Base-by-base conservation (phyloP, 2,113 vertebrate genomes). In the Lontra canadensis region DNA sequence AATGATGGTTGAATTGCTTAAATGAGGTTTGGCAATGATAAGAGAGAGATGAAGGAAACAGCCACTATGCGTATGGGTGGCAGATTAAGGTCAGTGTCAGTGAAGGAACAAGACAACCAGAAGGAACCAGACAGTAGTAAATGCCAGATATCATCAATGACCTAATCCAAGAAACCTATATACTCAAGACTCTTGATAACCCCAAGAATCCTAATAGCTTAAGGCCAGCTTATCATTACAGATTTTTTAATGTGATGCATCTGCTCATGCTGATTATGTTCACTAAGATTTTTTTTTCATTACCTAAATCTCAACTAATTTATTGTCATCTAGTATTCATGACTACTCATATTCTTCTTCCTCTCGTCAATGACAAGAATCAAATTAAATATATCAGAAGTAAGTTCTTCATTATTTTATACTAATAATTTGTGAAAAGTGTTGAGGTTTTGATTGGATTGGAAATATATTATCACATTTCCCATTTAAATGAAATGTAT, bases 1-100 rank as follows among this genome's bases (percentile, higher is more conserved):
- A 25, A 69, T 14, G 52, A n/a, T 18, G 11, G 5, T 88, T 17
- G 14, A 13, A 26, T 49, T 55, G n/a, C 55, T 42, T 55, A 42
- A 86, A 9, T 61, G 52, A 47, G 12, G 36, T 17, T 36, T 93
- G 15, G 29, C 52, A 18, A 57, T 29, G 7, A 23, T 15, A 81
- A 8, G 29, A 67, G 4, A 23, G 1, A 69, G 26, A 11, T 11
- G 36, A 85, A 90, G 13, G 18, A 20, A 73, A 21, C 4, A 17
- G 39, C 52, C 15, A 23, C 7, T 9, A 14, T 0, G 6, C 5
- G 6, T n/a, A 31, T 3, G 34, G 15, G 8, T 2, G 1, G 25
- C 26, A 10, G 3, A 29, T 82, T 31, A 52, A 57, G 23, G 7
- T 10, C 2, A 76, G 11, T 4, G 42, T 7, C 42, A 39, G 34